Evolutionary conservation across 2,888 invertebrate genomes (phyloP).

Genomic region (Acanthosoma haemorrhoidale): DNA sequence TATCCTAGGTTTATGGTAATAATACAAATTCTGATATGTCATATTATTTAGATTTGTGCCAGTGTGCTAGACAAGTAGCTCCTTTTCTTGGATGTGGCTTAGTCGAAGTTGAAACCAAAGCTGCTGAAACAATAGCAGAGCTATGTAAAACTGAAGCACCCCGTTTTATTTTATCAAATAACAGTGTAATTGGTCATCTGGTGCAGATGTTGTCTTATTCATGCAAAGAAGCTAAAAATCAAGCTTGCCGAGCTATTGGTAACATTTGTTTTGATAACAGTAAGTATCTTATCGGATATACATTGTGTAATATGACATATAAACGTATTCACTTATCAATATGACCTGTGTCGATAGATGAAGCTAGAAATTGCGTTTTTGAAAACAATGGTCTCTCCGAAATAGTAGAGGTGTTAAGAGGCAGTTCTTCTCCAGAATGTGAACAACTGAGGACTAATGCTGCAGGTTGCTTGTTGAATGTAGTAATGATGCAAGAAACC

Average conservation of each 20-base stretch:
- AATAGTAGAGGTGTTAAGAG: constrained; percentile 46
- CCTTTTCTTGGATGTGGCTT: constrained; percentile 38
- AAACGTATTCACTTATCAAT: background rate
- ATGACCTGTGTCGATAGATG: constrained; percentile 41
- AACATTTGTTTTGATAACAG: constrained; percentile 87
- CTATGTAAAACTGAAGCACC: constrained; percentile 71
- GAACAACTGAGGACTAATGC: constrained; percentile 57
- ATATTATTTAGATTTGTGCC: constrained; percentile 30
- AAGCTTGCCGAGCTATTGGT: constrained; percentile 75
- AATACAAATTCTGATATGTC: background rate
- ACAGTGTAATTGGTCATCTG: constrained; percentile 37
- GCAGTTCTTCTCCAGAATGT: constrained; percentile 44
- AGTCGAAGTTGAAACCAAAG: constrained; percentile 45
- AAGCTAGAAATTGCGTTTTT: constrained; percentile 44
- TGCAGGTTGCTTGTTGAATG: constrained; percentile 73
- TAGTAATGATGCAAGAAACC: constrained; percentile 66
- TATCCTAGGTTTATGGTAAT: background rate
- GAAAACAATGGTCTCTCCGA: constrained; percentile 51
- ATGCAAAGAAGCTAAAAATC: constrained; percentile 50
- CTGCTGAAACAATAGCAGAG: constrained; percentile 72
- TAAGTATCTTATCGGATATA: constrained; percentile 45
- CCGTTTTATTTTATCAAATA: constrained; percentile 48
- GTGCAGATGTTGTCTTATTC: constrained; percentile 38
- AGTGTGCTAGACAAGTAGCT: constrained; percentile 36
- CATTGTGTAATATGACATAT: background rate